These are phyloP conservation scores for Carposina sasakii DNA, from an alignment of 1,140 invertebrate genomes.

Conservation along the genomic window DNA sequence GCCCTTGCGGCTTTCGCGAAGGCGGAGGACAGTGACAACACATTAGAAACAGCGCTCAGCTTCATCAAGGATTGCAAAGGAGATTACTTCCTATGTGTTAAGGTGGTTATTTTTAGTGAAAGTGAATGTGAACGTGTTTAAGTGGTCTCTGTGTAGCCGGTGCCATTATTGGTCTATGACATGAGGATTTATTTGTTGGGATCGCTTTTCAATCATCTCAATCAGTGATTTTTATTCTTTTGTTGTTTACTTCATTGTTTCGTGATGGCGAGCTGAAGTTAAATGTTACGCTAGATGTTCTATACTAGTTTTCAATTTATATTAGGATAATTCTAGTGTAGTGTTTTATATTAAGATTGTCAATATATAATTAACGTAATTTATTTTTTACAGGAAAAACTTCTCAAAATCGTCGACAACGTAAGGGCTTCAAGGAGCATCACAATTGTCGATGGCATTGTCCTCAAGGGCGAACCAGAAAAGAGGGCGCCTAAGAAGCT, in stretches of 20 bases:
- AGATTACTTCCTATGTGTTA: conserved; percentile 59
- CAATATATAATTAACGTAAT: conserved; percentile 6
- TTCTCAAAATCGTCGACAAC: conserved; percentile 60
- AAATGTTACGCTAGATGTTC: too few relatives aligned
- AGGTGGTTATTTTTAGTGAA: conserved; percentile 64
- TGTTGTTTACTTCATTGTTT: too few relatives aligned
- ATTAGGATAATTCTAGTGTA: too few relatives aligned
- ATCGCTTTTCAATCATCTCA: too few relatives aligned
- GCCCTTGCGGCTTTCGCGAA: conserved; percentile 36
- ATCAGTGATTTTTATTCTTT: too few relatives aligned
- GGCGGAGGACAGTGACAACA: conserved; percentile 50
- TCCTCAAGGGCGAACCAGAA: conserved; percentile 50
- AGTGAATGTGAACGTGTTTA: conserved; percentile 39
- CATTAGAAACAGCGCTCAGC: conserved; percentile 51
- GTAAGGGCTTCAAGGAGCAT: conserved; percentile 47
- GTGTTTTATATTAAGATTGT: too few relatives aligned
- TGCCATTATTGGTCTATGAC: too few relatives aligned
- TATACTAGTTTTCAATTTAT: too few relatives aligned
- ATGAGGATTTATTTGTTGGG: too few relatives aligned
- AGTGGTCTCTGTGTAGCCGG: too few relatives aligned
- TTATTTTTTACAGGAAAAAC: conserved; percentile 55
- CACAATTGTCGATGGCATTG: conserved; percentile 49
- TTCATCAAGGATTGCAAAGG: conserved; percentile 61
- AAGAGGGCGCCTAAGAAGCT: conserved; percentile 40
- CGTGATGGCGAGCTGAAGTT: too few relatives aligned